Conservation (phyloP, 2,797 vertebrate genomes). For the Gallinago stenura region DNA sequence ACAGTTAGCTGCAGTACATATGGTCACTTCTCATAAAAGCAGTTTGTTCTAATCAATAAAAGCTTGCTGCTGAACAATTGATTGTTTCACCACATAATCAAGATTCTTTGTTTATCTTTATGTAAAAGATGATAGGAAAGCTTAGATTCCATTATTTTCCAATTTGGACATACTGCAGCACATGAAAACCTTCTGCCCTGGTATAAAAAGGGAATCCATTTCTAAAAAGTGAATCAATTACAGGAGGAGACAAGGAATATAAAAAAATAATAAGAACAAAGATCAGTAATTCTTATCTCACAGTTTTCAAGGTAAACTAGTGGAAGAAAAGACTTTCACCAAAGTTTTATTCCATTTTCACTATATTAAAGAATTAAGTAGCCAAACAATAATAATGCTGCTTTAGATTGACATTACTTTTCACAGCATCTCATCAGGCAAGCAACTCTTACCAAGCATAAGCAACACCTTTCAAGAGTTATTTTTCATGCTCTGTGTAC, state of each 20-base stretch:
- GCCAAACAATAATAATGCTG: neutral
- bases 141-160: slow-evolving; percentile 22
- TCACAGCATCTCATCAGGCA: neutral
- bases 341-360: neutral
- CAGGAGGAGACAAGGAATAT: neutral
- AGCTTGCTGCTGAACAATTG: neutral
- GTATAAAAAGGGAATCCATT: neutral
- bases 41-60: neutral
- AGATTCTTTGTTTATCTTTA: slow-evolving; percentile 14
- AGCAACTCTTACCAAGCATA: neutral
- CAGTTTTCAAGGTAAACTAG: neutral
- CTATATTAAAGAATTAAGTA: neutral
- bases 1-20: neutral
- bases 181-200: neutral
- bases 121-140: neutral
- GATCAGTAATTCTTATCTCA: neutral
- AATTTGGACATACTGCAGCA: neutral
- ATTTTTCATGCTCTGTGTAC: neutral
- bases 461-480: neutral
- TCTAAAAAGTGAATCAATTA: slow-evolving; percentile 17
- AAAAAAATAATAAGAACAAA: neutral
- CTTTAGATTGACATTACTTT: neutral
- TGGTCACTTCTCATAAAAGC: slow-evolving; percentile 17
- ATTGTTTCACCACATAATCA: slow-evolving; percentile 37
- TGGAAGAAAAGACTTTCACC: neutral